A percentile compares a stretch with the other conserved stretches of the same genome.
These are phyloP conservation scores for Megathymus violae DNA, from an alignment of 1,140 invertebrate genomes.

Conservation along the genomic window DNA sequence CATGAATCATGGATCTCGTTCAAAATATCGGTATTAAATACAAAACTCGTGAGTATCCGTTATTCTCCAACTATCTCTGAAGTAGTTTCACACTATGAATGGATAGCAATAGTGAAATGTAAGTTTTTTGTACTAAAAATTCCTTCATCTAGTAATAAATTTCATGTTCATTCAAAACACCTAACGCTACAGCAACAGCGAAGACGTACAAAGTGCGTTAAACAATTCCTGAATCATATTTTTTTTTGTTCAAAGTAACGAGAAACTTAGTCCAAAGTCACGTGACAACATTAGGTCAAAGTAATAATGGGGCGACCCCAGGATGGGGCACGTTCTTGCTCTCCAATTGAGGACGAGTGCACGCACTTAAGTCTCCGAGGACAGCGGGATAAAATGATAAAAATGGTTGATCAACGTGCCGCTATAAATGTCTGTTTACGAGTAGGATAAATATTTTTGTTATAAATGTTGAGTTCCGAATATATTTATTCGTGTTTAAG, in stretches of 20 bases:
- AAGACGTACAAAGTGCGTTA: not conserved
- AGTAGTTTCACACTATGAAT: too few relatives aligned
- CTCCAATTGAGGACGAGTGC: slow-evolving; percentile 47
- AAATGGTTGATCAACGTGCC: slow-evolving; percentile 23
- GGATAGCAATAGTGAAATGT: too few relatives aligned
- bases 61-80: too few relatives aligned
- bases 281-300: slow-evolving; percentile 34
- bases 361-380: slow-evolving; percentile 22
- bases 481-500: too few relatives aligned
- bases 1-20: too few relatives aligned
- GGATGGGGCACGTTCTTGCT: slow-evolving; percentile 52
- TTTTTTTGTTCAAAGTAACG: slow-evolving; percentile 9
- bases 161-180: too few relatives aligned
- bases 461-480: not conserved
- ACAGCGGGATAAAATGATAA: slow-evolving; percentile 18
- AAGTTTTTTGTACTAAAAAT: too few relatives aligned
- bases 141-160: too few relatives aligned
- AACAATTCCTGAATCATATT: slow-evolving; percentile 1
- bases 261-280: slow-evolving; percentile 19
- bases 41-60: too few relatives aligned
- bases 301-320: slow-evolving; percentile 28
- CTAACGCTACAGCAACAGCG: too few relatives aligned
- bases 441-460: not conserved
- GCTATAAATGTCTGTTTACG: slow-evolving; percentile 8
- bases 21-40: too few relatives aligned